Conservation (phyloP, 2,888 invertebrate species). For the Cryptophagus acutangulus region DNA sequence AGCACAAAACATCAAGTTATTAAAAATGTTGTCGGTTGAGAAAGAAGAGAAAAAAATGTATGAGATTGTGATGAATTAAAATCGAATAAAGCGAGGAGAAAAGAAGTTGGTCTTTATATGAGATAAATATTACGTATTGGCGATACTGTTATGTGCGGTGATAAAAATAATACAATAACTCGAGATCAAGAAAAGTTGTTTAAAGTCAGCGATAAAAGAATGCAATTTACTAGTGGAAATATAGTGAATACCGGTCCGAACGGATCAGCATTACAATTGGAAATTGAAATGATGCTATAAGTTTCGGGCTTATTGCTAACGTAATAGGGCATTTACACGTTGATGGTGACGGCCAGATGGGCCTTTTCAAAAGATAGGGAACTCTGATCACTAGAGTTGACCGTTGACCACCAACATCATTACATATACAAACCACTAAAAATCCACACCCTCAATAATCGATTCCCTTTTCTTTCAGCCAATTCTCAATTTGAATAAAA, state of each 20-base stretch:
- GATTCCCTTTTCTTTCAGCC: not conserved
- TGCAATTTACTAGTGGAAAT: constrained; percentile 29
- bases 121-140: constrained; percentile 3
- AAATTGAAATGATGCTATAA: constrained; percentile 47
- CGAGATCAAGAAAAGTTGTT: constrained; percentile 20
- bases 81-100: too few species aligned
- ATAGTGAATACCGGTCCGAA: constrained; percentile 22
- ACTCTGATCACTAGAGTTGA: constrained; percentile 7
- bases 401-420: constrained; percentile 3
- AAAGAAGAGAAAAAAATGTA: too few species aligned
- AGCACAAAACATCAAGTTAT: constrained; percentile 18
- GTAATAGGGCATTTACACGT: constrained; percentile 47
- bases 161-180: constrained; percentile 29
- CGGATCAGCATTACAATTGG: constrained; percentile 45
- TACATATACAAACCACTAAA: constrained; percentile 3
- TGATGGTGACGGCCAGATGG: constrained; percentile 41
- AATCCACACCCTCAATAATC: not conserved
- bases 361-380: constrained; percentile 28
- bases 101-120: too few species aligned
- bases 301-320: constrained; percentile 42
- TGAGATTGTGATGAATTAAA: too few species aligned
- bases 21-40: not conserved
- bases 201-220: constrained; percentile 15
- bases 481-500: too few species aligned
- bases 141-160: constrained; percentile 10